Conservation (phyloP, 2,888 invertebrate genomes). For the Bellardia pandia region DNA sequence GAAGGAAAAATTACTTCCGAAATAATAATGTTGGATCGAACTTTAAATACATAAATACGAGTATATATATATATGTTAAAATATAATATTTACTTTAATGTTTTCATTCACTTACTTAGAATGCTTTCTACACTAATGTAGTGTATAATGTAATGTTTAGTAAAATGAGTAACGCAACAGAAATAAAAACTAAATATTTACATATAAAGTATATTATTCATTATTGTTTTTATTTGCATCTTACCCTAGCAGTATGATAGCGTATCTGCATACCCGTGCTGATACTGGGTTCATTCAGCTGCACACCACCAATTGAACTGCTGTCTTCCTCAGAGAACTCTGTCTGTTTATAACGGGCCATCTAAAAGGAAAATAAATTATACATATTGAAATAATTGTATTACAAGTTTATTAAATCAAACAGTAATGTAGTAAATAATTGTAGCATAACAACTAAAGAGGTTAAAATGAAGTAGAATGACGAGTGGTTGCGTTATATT, state of each 20-base stretch:
- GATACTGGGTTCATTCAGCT: constrained; percentile 91
- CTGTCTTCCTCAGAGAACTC: constrained; percentile 94
- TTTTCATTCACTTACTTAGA: background rate
- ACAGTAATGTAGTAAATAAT: constrained; percentile 1
- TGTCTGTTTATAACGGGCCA: constrained; percentile 94
- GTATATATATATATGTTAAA: no score
- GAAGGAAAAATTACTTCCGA: no score
- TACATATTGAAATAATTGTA: constrained; percentile 8
- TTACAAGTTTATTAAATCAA: constrained; percentile 40
- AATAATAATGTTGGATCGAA: no score
- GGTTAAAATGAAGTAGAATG: background rate
- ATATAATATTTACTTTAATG: no score
- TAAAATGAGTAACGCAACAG: background rate
- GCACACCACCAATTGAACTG: constrained; percentile 93
- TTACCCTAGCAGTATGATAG: constrained; percentile 89
- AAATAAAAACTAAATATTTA: background rate
- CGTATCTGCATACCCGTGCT: constrained; percentile 92
- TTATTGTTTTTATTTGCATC: constrained; percentile 59
- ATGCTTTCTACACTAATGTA: background rate
- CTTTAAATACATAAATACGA: no score
- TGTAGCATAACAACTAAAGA: background rate
- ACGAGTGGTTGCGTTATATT: no score
- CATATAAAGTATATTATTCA: constrained; percentile 16
- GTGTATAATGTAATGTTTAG: background rate
- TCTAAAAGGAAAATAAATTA: constrained; percentile 85